Evolutionary conservation across 2,888 invertebrate genomes (phyloP), one percentile per base, ranked within the genome.

Genomic region (Andrena chrysosceles): DNA sequence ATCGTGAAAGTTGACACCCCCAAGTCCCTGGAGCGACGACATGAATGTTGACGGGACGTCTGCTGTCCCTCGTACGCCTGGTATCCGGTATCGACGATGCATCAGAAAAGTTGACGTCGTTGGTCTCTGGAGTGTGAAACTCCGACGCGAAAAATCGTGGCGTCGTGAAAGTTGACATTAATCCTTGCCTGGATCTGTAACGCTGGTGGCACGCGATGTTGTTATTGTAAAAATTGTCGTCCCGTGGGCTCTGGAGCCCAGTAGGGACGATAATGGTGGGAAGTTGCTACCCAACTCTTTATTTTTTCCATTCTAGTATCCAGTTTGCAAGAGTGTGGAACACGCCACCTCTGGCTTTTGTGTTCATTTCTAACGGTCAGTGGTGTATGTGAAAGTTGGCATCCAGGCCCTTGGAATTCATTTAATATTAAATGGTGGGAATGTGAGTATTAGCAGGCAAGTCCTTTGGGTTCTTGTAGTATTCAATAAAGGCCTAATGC

Each of bases 51-150:
- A 54, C n/a, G 29, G 26, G n/a, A 64, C 20, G 8, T 42, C 6
- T 16, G 13, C 10, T 16, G 54, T 42, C 10, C 54, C 29, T 5
- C 6, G 10, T 2, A 64, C 42, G 29, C 8, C 16, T 8, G 7
- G 56, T 31, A 5, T 16, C n/a, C 20, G 13, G 48, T 60, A 70
- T 70, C 70, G 70, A 56, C 54, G n/a, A 56, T 56, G 23, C 33
- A 69, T 56, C 56, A 31, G 16, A 26, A 56, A 66, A 66, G 26
- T 66, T 66, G 66, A 49, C 66, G 29, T 23, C 8, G n/a, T n/a
- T 7, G 16, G 31, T 35, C 35, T 26, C 56, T 31, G 35, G 26
- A 69, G 16, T 35, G 26, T 42, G 69, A 20, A 56, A 35, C 56
- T 35, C 54, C 20, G 56, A 35, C 16, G 13, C 33, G 33, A 35